These are phyloP conservation scores for Euura saliciscinereae DNA, from an alignment of 1,140 invertebrate genomes.

Conservation along the genomic window DNA sequence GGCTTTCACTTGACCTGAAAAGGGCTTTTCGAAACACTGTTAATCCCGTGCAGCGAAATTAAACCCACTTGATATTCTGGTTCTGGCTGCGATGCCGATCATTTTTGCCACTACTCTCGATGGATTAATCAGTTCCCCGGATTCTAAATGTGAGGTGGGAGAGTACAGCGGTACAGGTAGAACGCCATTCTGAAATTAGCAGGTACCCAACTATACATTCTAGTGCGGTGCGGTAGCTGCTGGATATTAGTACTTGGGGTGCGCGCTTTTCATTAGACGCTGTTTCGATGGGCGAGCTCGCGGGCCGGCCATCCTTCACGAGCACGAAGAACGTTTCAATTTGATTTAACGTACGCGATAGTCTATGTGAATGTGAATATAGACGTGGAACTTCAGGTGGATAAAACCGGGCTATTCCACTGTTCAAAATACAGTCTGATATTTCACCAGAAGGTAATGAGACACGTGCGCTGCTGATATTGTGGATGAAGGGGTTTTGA, in stretches of 20 bases:
- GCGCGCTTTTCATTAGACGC: not conserved
- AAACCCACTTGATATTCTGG: too few relatives aligned
- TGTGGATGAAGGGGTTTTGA: too few relatives aligned
- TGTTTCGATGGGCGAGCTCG: not conserved
- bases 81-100: too few relatives aligned
- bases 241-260: conserved; percentile 4
- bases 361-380: too few relatives aligned
- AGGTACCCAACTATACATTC: not conserved
- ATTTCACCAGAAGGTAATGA: too few relatives aligned
- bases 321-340: not conserved
- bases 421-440: too few relatives aligned
- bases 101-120: not conserved
- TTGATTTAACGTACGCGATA: not conserved
- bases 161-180: not conserved
- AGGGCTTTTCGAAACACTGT: too few relatives aligned
- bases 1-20: too few relatives aligned
- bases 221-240: not conserved
- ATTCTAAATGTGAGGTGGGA: not conserved
- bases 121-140: not conserved
- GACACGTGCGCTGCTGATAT: too few relatives aligned
- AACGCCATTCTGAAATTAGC: not conserved
- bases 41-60: too few relatives aligned
- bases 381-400: too few relatives aligned
- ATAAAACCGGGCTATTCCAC: too few relatives aligned
- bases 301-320: not conserved